Conservation (phyloP, 2,888 invertebrate genomes). For the Amblyteles armatorius region DNA sequence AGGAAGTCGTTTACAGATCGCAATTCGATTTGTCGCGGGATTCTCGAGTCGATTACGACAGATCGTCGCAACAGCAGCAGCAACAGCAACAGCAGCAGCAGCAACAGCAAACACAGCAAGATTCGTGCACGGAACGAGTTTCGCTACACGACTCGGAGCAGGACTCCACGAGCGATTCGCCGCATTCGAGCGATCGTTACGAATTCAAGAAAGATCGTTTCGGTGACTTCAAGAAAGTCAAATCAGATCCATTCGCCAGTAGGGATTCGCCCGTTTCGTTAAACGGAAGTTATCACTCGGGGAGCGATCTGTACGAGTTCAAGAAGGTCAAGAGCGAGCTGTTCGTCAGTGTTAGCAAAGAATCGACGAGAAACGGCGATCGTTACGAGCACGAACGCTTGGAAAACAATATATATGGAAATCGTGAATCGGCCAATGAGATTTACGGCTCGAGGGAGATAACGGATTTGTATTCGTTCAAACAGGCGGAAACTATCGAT, state of each 20-base stretch:
- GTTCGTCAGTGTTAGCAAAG: slow-evolving; percentile 75
- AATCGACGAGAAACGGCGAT: slow-evolving; percentile 69
- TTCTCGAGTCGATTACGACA: slow-evolving; percentile 74
- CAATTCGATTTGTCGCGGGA: slow-evolving; percentile 72
- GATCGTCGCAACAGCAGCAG: slow-evolving; percentile 70
- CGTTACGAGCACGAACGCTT: slow-evolving; percentile 68
- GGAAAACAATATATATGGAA: slow-evolving; percentile 79
- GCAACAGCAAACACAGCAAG: slow-evolving; percentile 52
- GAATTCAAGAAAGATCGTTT: slow-evolving; percentile 81
- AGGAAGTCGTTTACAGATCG: slow-evolving; percentile 76
- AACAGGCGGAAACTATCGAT: slow-evolving; percentile 80
- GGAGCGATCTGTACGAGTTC: slow-evolving; percentile 76
- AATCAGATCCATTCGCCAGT: slow-evolving; percentile 80
- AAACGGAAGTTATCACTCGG: slow-evolving; percentile 79
- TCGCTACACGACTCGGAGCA: slow-evolving; percentile 79
- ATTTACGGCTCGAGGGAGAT: slow-evolving; percentile 79
- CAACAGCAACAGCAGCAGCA: slow-evolving; percentile 56
- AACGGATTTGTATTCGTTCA: slow-evolving; percentile 80
- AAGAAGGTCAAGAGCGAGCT: slow-evolving; percentile 81
- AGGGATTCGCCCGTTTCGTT: slow-evolving; percentile 81
- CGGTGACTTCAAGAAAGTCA: slow-evolving; percentile 81
- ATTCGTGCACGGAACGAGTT: slow-evolving; percentile 75
- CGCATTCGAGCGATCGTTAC: slow-evolving; percentile 74
- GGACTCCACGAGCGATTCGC: slow-evolving; percentile 75
- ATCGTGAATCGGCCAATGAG: slow-evolving; percentile 78